Evolutionary conservation across 2,888 invertebrate species (phyloP).

Genomic region (Blera fallax): DNA sequence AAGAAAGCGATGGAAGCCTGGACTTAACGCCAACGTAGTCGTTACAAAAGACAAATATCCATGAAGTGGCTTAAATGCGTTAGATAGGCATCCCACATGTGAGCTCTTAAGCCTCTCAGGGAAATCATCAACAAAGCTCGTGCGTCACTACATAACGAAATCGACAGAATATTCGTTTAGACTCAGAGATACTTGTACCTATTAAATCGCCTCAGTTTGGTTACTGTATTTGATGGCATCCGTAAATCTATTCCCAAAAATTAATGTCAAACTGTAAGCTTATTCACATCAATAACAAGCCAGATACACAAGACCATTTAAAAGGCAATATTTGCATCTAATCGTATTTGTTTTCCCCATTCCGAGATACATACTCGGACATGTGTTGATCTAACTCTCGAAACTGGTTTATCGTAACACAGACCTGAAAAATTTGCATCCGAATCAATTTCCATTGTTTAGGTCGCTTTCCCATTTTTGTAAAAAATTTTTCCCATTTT

Average conservation of each 20-base stretch:
- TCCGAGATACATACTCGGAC: background rate
- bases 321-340: background rate
- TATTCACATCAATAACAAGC: background rate
- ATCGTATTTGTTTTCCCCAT: background rate
- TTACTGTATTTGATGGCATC: background rate
- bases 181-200: background rate
- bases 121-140: too few relatives aligned
- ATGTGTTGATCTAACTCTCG: background rate
- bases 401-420: background rate
- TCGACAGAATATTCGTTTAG: background rate
- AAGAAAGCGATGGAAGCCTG: too few relatives aligned
- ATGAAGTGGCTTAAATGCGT: too few relatives aligned
- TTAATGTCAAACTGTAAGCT: background rate
- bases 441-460: background rate
- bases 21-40: too few relatives aligned
- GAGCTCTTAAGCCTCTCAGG: too few relatives aligned
- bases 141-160: background rate
- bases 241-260: background rate
- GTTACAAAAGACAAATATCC: too few relatives aligned
- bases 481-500: background rate
- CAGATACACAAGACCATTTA: background rate
- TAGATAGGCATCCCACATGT: too few relatives aligned
- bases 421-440: background rate
- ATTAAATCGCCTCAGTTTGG: background rate
- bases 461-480: background rate